phyloP scores from a whole-genome alignment of 2,797 vertebrate species.

The Odontamblyopus rebecca region DNA sequence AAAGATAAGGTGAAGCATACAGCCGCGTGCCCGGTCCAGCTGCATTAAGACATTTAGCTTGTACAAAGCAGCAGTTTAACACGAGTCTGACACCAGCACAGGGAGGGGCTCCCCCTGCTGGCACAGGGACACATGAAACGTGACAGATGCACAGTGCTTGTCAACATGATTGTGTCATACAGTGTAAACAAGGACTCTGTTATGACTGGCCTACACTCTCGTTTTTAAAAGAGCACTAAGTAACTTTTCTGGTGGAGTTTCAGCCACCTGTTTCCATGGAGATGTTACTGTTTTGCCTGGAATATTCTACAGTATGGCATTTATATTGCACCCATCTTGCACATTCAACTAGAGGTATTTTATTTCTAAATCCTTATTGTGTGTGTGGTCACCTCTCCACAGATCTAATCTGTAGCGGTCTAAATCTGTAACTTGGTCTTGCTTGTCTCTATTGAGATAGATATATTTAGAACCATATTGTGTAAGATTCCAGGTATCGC shows the following conservation, averaged over 20 bases:
- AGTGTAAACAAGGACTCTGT: constrained; percentile 58
- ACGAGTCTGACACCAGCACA: constrained; percentile 31
- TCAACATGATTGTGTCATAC: constrained; percentile 64
- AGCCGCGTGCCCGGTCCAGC: constrained; percentile 41
- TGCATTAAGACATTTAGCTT: constrained; percentile 64
- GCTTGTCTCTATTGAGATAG: no score
- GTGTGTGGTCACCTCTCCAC: no score
- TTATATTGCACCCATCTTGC: background rate
- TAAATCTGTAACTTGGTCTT: no score
- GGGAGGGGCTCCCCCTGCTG: constrained; percentile 56
- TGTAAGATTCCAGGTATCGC: no score
- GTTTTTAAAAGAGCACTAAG: constrained; percentile 21
- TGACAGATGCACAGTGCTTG: constrained; percentile 71
- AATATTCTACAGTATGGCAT: background rate
- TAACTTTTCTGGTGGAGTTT: background rate
- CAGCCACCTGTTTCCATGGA: background rate
- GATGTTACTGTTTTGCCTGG: background rate
- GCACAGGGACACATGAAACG: constrained; percentile 67
- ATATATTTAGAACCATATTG: no score
- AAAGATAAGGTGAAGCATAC: constrained; percentile 77
- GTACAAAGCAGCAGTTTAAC: constrained; percentile 35
- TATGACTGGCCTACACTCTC: constrained; percentile 33
- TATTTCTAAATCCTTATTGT: no score
- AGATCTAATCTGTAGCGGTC: no score
- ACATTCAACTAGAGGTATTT: no score